These are phyloP conservation scores for Enteromius afrohamiltoni DNA, from an alignment of 2,797 vertebrate genomes.

Conservation along the genomic window DNA sequence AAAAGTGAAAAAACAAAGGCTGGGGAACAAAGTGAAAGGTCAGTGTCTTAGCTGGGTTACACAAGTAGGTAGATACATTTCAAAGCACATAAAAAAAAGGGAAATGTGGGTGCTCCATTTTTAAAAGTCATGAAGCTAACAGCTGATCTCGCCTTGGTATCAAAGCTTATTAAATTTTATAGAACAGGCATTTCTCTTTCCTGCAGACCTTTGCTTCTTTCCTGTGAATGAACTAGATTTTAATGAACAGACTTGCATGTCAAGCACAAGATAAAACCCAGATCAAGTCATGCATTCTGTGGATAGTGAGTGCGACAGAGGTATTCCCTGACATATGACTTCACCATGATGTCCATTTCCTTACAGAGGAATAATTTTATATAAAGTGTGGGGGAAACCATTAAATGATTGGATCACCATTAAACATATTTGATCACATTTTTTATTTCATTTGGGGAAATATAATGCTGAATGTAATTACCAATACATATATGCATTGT, in stretches of 20 bases:
- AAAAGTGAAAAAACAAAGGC: slow-evolving; percentile 36
- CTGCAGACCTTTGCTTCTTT: background rate
- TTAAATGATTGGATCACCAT: background rate
- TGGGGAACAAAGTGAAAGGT: slow-evolving; percentile 58
- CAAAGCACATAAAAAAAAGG: slow-evolving; percentile 14
- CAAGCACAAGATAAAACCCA: background rate
- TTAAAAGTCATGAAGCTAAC: background rate
- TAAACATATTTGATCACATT: background rate
- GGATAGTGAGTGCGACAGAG: background rate
- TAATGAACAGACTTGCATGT: background rate
- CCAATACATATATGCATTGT: background rate
- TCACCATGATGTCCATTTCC: background rate
- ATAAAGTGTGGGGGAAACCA: background rate
- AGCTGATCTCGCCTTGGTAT: background rate
- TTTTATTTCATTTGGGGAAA: background rate
- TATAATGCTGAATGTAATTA: background rate
- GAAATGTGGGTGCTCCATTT: slow-evolving; percentile 36
- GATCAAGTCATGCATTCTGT: background rate
- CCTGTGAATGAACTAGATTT: background rate
- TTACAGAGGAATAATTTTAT: background rate
- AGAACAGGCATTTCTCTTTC: slow-evolving; percentile 10
- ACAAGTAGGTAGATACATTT: background rate
- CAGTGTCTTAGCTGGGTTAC: background rate
- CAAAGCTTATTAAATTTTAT: background rate
- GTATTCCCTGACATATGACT: background rate